A percentile compares a stretch with the other conserved stretches of the same genome.
phyloP scores from a whole-genome alignment of 2,113 vertebrate species.

The Junco hyemalis region DNA sequence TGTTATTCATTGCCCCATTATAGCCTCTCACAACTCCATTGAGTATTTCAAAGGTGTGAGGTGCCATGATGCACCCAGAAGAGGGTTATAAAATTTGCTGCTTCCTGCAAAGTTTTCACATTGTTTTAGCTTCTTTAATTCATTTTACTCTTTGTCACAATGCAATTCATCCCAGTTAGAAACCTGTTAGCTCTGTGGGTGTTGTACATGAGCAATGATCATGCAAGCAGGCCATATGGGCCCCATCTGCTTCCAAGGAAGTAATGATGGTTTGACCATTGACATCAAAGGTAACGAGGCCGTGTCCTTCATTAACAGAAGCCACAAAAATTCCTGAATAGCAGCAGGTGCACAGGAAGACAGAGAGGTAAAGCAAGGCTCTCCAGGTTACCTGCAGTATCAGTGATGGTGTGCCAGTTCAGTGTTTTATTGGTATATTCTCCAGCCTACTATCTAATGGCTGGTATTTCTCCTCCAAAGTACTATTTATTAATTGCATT shows the following conservation, averaged over 20 bases:
- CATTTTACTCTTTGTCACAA: neutral
- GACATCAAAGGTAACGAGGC: conserved; percentile 29
- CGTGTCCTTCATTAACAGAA: neutral
- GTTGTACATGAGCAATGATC: conserved; percentile 36
- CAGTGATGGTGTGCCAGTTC: neutral
- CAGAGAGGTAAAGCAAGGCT: neutral
- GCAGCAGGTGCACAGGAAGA: neutral
- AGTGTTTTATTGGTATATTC: neutral
- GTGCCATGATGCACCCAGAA: neutral
- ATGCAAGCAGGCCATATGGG: conserved; percentile 43
- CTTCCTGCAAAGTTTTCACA: neutral
- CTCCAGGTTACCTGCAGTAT: neutral
- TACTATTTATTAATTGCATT: neutral
- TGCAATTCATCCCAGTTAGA: conserved; percentile 19
- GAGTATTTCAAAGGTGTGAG: neutral
- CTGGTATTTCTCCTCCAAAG: neutral
- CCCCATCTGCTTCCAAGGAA: conserved; percentile 42
- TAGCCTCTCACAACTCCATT: neutral
- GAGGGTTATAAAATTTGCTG: neutral
- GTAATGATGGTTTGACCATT: conserved; percentile 28
- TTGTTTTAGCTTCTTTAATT: neutral
- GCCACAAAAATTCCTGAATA: neutral
- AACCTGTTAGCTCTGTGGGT: conserved; percentile 48
- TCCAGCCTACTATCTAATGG: neutral
- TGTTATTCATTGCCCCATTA: neutral